Conservation (phyloP, 2,113 vertebrate genomes). For the Melanerpes aurifrons region DNA sequence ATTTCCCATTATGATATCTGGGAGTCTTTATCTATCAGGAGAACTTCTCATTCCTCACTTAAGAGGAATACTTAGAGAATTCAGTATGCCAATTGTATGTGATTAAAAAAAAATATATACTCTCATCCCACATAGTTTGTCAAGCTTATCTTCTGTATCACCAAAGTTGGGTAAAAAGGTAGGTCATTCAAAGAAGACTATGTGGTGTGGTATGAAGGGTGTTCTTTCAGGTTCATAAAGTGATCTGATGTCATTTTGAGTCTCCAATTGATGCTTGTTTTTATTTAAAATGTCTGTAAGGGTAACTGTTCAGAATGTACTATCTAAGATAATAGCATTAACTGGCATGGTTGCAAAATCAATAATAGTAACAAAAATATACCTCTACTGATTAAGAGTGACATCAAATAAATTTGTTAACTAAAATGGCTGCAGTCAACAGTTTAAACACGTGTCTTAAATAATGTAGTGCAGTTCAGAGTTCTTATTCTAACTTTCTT, state of each 20-base stretch:
- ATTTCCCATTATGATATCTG: not conserved
- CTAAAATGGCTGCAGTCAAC: constrained; percentile 65
- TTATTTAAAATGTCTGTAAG: constrained; percentile 78
- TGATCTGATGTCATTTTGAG: constrained; percentile 73
- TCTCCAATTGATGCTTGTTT: constrained; percentile 72
- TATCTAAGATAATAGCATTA: constrained; percentile 72
- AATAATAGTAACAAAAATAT: constrained; percentile 76
- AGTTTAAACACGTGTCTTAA: constrained; percentile 45
- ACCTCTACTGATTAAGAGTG: constrained; percentile 72
- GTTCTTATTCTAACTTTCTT: constrained; percentile 48
- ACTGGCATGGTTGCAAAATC: constrained; percentile 75
- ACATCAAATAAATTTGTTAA: constrained; percentile 74
- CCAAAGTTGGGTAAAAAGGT: constrained; percentile 15
- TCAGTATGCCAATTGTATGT: not conserved
- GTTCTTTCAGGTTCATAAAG: constrained; percentile 63
- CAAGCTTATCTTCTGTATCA: not conserved
- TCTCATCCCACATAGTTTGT: constrained; percentile 6
- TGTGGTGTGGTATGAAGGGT: constrained; percentile 9
- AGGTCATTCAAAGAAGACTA: constrained; percentile 42
- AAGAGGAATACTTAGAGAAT: not conserved
- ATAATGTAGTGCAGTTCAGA: constrained; percentile 26
- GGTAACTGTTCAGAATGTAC: constrained; percentile 68
- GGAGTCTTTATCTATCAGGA: not conserved
- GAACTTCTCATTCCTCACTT: constrained; percentile 20
- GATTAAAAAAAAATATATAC: not conserved